Evolutionary conservation across 1,140 invertebrate species (phyloP).

Genomic region (Pseudomyrmex concolor): DNA sequence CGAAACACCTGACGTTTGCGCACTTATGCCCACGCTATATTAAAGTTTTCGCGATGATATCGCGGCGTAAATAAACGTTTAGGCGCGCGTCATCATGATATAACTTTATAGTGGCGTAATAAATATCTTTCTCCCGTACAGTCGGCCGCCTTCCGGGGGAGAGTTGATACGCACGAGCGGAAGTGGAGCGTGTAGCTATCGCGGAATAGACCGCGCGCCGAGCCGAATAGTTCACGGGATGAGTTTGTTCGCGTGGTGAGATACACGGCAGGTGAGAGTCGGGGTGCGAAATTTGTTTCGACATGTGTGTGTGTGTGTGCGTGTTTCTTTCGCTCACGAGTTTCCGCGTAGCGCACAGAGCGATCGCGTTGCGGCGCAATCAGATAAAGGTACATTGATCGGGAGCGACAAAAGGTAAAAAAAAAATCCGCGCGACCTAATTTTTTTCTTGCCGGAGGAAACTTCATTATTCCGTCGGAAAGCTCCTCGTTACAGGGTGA

Average conservation of each 20-base stretch:
- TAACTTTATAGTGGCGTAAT: constrained; percentile 41
- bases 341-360: not conserved
- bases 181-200: constrained; percentile 14
- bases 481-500: constrained; percentile 48
- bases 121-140: constrained; percentile 43
- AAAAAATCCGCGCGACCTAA: constrained; percentile 22
- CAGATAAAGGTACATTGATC: constrained; percentile 39
- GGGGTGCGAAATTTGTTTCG: constrained; percentile 35
- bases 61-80: constrained; percentile 49
- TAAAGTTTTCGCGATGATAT: constrained; percentile 49
- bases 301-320: not conserved
- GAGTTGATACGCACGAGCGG: not conserved
- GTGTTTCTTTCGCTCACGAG: constrained; percentile 16
- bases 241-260: not conserved
- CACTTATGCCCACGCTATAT: constrained; percentile 18
- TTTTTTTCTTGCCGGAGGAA: constrained; percentile 25
- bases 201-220: not conserved
- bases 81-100: constrained; percentile 47
- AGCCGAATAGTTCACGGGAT: not conserved
- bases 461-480: constrained; percentile 57
- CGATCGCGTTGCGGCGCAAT: constrained; percentile 11
- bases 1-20: constrained; percentile 51
- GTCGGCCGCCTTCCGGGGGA: not conserved
- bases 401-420: constrained; percentile 8
- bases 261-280: not conserved